phyloP scores from a whole-genome alignment of 1,140 invertebrate genomes.

The Caenorhabditis inopinata region DNA sequence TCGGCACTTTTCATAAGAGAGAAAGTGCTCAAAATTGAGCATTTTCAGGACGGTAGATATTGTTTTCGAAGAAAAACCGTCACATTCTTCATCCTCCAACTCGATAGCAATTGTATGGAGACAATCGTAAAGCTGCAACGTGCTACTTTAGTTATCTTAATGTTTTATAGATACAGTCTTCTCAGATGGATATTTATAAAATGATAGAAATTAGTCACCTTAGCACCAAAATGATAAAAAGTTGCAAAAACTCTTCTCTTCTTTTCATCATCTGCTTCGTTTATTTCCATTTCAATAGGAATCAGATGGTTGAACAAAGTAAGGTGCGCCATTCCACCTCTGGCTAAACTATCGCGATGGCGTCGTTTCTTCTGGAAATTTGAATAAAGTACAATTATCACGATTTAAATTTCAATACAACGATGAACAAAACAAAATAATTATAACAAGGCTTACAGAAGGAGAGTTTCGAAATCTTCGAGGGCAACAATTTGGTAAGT shows the following conservation, averaged over 20 bases:
- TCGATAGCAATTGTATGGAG: background rate
- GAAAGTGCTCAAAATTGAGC: background rate
- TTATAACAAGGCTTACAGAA: background rate
- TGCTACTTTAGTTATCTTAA: background rate
- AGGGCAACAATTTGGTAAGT: background rate
- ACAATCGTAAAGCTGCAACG: constrained; percentile 5
- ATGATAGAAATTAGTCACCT: background rate
- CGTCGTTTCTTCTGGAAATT: background rate
- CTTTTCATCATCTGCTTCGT: background rate
- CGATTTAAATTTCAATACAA: background rate
- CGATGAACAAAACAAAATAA: background rate
- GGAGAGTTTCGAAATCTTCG: background rate
- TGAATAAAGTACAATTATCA: background rate
- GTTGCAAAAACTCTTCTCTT: background rate
- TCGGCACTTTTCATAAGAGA: background rate
- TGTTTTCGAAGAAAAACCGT: background rate
- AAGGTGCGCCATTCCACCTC: background rate
- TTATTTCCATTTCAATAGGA: background rate
- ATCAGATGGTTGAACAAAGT: background rate
- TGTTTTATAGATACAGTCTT: no score
- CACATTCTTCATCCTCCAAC: background rate
- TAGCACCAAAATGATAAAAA: constrained; percentile 14
- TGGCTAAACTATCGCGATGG: background rate
- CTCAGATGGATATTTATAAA: background rate
- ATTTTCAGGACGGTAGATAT: background rate